Evolutionary conservation across 2,113 vertebrate genomes (phyloP), one percentile per base, ranked within the genome.

Genomic region (Athene cunicularia): DNA sequence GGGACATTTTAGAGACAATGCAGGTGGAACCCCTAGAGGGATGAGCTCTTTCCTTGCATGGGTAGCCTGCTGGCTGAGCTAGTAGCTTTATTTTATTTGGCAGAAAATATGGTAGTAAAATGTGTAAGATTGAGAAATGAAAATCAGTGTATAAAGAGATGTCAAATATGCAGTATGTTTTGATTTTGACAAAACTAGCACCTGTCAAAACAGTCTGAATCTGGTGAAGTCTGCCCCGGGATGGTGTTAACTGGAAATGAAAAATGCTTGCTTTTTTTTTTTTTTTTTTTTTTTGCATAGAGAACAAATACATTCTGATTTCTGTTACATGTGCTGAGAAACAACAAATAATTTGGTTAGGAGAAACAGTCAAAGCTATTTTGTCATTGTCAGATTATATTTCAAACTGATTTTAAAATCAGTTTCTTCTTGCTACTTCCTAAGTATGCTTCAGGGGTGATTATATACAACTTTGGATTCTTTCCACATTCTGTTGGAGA

Each of bases 191-290:
- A 94, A 67, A 91, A 84, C 33, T 86, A 72, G 19, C 45, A 75
- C 68, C 68, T 97, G 91, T 92, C 95, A 95, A 94, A 93, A 91
- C 89, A 90, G 67, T 86, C 85, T 94, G 92, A 90, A 85, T 35
- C 72, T 93, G 33, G 23, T 75, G 52, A 88, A 89, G 37, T 87
- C 39, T 91, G 53, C 83, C 64, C 70, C 89, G 53, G 35, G 49
- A 75, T 89, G 74, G 26, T 89, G 70, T 53, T 92, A 95, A 83
- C 39, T 77, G 26, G 62, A 67, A 96, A 88, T 77, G 9, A 47
- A 62, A 87, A 80, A 81, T 49, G 23, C 18, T 27, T 20, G 14
- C 30, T 14, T 43, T 56, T 30, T 11, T 37, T 33, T 5, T 8
- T 15, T 37, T 67, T 37, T 14, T 45, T 72, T 7, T 14, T 55